Conservation (phyloP, 2,113 vertebrate species). For the Sigmodon hispidus region DNA sequence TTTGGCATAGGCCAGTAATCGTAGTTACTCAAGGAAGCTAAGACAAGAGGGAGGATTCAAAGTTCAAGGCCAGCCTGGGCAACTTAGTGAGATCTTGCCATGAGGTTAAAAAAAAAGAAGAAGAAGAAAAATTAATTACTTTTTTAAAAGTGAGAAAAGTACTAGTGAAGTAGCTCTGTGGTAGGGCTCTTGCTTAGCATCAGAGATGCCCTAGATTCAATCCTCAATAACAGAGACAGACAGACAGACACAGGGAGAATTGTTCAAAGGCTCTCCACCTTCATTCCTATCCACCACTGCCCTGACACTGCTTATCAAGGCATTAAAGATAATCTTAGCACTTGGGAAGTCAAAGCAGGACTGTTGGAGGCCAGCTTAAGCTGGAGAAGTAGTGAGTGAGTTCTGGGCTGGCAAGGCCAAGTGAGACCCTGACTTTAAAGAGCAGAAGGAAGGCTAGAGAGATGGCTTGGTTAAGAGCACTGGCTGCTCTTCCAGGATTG, state of each 20-base stretch:
- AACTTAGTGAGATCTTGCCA: background rate
- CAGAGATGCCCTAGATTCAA: background rate
- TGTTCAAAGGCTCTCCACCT: background rate
- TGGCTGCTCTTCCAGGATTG: background rate
- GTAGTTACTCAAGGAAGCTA: background rate
- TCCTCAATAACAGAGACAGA: background rate
- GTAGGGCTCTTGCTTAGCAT: background rate
- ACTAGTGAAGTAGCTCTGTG: too few species aligned
- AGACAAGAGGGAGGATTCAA: background rate
- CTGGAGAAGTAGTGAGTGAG: too few species aligned
- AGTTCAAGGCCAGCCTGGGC: background rate
- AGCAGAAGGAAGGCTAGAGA: background rate
- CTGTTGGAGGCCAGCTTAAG: background rate
- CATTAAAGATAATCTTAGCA: background rate
- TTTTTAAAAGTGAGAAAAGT: background rate
- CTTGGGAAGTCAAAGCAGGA: background rate
- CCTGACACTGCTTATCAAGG: background rate
- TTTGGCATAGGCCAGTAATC: background rate
- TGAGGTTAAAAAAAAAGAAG: too few species aligned
- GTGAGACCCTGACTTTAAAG: background rate
- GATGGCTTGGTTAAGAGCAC: background rate
- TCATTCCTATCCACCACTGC: background rate
- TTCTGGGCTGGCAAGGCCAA: background rate
- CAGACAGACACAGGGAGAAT: background rate
- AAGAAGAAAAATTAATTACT: background rate